Conservation (phyloP, 2,797 vertebrate genomes). For the Rhinoraja longicauda region DNA sequence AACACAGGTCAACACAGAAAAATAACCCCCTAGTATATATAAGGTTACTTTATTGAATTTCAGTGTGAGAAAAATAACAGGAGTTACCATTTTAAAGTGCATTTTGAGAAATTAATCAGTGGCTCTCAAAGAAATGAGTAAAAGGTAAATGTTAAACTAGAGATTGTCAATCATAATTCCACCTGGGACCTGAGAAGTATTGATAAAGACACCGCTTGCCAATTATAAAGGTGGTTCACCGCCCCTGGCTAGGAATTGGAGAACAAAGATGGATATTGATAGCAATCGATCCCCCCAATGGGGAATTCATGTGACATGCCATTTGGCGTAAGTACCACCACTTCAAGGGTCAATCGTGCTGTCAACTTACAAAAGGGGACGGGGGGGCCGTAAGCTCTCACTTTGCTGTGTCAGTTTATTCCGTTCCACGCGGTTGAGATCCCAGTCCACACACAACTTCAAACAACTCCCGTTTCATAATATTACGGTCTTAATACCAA, state of each 20-base stretch:
- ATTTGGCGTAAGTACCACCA: neutral
- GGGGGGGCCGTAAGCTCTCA: neutral
- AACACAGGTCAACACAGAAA: neutral
- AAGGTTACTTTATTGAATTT: constrained; percentile 1
- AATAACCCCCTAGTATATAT: neutral
- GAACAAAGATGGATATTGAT: neutral
- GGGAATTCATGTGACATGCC: neutral
- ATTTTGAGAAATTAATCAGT: constrained; percentile 16
- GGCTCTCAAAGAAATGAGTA: constrained; percentile 12
- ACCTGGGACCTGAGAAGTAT: constrained; percentile 7
- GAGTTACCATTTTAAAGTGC: constrained; percentile 2
- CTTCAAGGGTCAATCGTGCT: constrained; percentile 1
- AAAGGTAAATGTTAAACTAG: constrained; percentile 8
- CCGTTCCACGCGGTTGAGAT: neutral
- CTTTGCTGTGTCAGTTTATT: no score
- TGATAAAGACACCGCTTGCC: constrained; percentile 27
- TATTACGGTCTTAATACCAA: neutral
- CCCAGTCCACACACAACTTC: neutral
- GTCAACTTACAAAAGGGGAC: neutral
- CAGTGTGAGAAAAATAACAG: constrained; percentile 21
- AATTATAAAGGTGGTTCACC: constrained; percentile 29
- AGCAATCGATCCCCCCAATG: neutral
- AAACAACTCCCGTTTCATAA: neutral
- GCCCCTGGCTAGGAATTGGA: neutral
- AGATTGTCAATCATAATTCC: constrained; percentile 14